Conservation (phyloP, 2,888 invertebrate genomes). For the Lasioglossum villosulum region DNA sequence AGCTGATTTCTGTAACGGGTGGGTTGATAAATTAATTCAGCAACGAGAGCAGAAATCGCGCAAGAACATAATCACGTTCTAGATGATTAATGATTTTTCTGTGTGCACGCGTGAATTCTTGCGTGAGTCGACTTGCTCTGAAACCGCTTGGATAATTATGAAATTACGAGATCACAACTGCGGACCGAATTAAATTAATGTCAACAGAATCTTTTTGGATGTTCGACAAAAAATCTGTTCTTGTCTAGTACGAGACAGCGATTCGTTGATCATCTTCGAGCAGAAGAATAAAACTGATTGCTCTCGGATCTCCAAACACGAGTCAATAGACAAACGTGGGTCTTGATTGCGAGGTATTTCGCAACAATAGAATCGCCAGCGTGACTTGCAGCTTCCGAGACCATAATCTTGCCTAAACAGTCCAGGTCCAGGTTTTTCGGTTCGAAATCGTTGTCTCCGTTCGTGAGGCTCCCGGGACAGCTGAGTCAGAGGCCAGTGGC, state of each 20-base stretch:
- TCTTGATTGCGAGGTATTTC: not conserved
- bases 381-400: not conserved
- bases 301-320: not conserved
- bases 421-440: not conserved
- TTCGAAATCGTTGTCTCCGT: slow-evolving; percentile 3
- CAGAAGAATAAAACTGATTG: not conserved
- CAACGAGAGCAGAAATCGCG: not conserved
- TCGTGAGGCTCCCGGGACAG: not conserved
- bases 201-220: not conserved
- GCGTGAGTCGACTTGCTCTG: not conserved
- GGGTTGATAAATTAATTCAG: not conserved
- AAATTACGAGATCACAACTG: not conserved
- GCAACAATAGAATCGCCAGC: not conserved
- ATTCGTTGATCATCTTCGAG: not conserved
- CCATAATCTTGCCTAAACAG: not conserved
- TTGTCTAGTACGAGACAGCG: not conserved
- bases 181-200: not conserved
- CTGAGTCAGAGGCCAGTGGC: slow-evolving; percentile 53
- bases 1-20: not conserved
- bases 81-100: slow-evolving; percentile 8
- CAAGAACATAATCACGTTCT: not conserved
- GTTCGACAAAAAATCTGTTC: not conserved
- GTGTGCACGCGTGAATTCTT: not conserved
- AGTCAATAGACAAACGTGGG: not conserved
- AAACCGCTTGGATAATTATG: not conserved